Evolutionary conservation across 2,797 vertebrate species (phyloP).

Genomic region (Microcaecilia unicolor): DNA sequence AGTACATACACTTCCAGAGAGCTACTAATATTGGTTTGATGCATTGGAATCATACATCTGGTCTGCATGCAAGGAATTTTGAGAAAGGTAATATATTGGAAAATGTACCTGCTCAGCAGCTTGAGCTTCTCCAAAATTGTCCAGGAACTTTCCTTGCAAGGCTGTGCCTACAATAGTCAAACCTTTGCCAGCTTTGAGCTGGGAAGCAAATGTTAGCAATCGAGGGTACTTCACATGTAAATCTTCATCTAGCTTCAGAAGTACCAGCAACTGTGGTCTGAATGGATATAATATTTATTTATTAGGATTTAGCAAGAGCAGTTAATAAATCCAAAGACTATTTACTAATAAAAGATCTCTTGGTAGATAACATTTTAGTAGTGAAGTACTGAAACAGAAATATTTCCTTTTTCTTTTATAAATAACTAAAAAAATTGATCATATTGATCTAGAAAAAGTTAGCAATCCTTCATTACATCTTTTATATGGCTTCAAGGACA

Average conservation of each 20-base stretch:
- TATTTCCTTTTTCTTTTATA: no score
- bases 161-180: conserved; percentile 91
- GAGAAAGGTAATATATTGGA: no score
- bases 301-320: background rate
- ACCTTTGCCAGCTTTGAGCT: conserved; percentile 94
- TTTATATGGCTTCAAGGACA: no score
- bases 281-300: background rate
- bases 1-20: no score
- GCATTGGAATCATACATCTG: no score
- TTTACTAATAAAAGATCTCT: no score
- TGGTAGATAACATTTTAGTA: no score
- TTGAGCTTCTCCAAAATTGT: conserved; percentile 88
- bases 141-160: conserved; percentile 90
- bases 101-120: conserved; percentile 83
- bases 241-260: conserved; percentile 92
- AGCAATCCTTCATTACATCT: no score
- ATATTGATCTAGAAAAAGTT: no score
- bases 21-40: no score
- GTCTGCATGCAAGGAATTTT: background rate
- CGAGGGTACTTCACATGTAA: conserved; percentile 92
- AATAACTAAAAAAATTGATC: no score
- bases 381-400: no score
- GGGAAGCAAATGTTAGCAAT: conserved; percentile 89
- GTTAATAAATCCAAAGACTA: background rate
- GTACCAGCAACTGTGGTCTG: conserved; percentile 88